Percentiles rank a stretch among this genome's conserved stretches.
Evolutionary conservation across 1,140 invertebrate species (phyloP).

Genomic region (Heliconius hewitsoni): DNA sequence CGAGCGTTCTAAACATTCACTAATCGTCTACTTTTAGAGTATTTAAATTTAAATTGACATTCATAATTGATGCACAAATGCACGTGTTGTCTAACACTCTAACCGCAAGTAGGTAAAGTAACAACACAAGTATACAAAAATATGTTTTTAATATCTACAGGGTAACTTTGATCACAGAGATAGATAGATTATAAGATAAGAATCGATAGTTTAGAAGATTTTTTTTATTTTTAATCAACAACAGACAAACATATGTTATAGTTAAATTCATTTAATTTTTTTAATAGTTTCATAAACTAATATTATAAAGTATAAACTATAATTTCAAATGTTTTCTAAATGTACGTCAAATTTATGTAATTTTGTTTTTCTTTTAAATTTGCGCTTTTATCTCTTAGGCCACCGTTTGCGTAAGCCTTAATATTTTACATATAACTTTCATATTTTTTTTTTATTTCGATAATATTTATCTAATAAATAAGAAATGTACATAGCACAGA

Average conservation of each 20-base stretch:
- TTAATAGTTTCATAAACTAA: neutral
- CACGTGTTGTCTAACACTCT: conserved; percentile 2
- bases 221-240: neutral
- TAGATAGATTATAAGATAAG: conserved; percentile 9
- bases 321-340: neutral
- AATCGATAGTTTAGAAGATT: conserved; percentile 2
- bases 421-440: neutral
- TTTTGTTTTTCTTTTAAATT: neutral
- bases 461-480: conserved; percentile 2
- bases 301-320: neutral
- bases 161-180: conserved; percentile 27
- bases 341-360: neutral
- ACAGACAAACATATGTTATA: conserved; percentile 1
- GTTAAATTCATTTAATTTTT: neutral
- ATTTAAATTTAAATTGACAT: conserved; percentile 60
- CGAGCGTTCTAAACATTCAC: conserved; percentile 20
- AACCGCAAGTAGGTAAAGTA: conserved; percentile 2
- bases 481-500: conserved; percentile 2
- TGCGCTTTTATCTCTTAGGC: neutral
- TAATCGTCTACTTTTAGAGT: conserved; percentile 38
- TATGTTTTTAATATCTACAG: conserved; percentile 27
- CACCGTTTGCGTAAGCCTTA: neutral
- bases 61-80: conserved; percentile 51
- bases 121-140: conserved; percentile 30
- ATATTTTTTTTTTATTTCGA: neutral